Evolutionary conservation across 2,113 vertebrate genomes (phyloP).

Genomic region (Turnix velox): DNA sequence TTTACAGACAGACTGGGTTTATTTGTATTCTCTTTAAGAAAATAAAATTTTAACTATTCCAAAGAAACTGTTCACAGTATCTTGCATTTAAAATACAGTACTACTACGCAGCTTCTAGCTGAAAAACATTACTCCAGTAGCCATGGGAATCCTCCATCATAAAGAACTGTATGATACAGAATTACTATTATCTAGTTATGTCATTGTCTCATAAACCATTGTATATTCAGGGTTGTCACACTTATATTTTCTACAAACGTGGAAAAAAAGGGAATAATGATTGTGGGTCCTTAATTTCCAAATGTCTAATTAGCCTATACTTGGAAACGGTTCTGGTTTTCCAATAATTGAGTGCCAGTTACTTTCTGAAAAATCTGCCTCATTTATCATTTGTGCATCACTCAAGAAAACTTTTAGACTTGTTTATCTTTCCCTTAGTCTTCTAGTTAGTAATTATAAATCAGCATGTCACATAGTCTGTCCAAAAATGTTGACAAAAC

Average conservation of each 20-base stretch:
- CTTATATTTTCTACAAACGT: background rate
- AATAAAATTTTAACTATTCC: background rate
- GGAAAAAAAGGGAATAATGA: background rate
- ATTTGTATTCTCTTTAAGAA: background rate
- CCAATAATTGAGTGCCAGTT: background rate
- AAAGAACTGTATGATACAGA: background rate
- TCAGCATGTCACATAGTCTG: background rate
- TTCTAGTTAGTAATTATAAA: slow-evolving; percentile 12
- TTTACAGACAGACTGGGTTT: background rate
- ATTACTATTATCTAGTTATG: background rate
- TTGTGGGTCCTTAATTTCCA: background rate
- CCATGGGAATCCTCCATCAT: background rate
- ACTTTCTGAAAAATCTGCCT: background rate
- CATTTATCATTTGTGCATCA: background rate
- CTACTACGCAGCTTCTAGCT: background rate
- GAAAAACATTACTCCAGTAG: background rate
- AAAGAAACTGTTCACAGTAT: background rate
- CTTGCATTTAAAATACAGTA: background rate
- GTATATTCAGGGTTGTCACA: background rate
- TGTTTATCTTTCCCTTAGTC: background rate
- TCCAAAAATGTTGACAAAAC: background rate
- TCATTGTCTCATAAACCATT: background rate
- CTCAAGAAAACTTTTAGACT: background rate
- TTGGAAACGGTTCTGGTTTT: background rate
- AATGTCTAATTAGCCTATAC: background rate